Conservation (phyloP, 1,140 invertebrate species). For the Hypsibius dujardini region DNA sequence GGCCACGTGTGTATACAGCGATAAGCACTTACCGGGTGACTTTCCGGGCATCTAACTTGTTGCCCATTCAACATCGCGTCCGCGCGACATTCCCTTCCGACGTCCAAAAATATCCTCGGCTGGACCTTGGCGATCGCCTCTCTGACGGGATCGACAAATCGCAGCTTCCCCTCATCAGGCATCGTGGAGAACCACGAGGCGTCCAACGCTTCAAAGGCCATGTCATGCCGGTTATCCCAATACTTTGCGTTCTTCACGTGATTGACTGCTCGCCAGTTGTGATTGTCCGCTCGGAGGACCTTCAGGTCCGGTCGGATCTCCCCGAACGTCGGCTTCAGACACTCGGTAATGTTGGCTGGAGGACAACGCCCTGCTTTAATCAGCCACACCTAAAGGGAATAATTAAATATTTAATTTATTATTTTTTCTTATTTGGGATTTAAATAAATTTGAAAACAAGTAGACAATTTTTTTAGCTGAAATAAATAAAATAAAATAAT, state of each 20-base stretch:
- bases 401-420: too few species aligned
- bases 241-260: background rate
- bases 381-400: too few species aligned
- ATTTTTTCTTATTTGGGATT: too few species aligned
- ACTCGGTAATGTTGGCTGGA: background rate
- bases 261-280: background rate
- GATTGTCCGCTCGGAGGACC: conserved; percentile 10
- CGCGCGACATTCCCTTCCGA: background rate
- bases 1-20: too few species aligned
- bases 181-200: background rate
- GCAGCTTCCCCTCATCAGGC: background rate
- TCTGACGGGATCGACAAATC: background rate
- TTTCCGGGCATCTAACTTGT: conserved; percentile 1
- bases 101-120: conserved; percentile 6
- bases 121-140: background rate
- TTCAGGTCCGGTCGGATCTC: background rate
- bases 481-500: too few species aligned
- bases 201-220: conserved; percentile 11
- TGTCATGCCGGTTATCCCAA: background rate
- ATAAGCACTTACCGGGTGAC: background rate
- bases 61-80: background rate
- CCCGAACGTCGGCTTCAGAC: background rate
- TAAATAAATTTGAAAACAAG: too few species aligned
- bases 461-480: too few species aligned
- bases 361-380: background rate